Base-by-base conservation (phyloP, 2,113 vertebrate genomes). In the Tupaia chinensis region DNA sequence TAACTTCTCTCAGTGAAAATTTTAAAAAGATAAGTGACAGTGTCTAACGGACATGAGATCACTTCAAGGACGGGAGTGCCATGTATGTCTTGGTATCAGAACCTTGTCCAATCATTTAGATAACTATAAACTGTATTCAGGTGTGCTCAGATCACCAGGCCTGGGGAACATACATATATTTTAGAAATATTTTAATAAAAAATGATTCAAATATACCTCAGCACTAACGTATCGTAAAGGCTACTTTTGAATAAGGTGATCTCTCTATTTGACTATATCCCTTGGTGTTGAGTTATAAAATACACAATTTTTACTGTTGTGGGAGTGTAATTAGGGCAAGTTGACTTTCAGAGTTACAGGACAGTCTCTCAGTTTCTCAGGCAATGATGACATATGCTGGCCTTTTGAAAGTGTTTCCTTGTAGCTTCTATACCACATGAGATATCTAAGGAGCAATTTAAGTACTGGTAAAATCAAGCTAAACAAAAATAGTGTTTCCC, bases 231-330 rank as follows among this genome's bases (percentile, higher is more conserved):
- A 87, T 63, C 14, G 61, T 17, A 89, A 92, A 81, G 7, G 3
- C 2, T 44, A 92, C 3, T 54, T 91, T 19, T 94, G 29, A 17
- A 58, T 79, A 76, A 80, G n/a, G 1, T 58, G 20, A 53, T 70
- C 3, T 68, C 22, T 93, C 20, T 73, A 16, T 82, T 73, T 94
- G 56, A 86, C n/a, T 80, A 22, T 19, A 8, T 84, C 93, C 89
- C 65, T 29, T 97, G 16, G 22, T 66, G 17, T 83, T 76, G 60
- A 80, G 80, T 68, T 7, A 78, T 74, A 87, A 96, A 83, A 44
- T 58, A 65, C 1, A n/a, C 9, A 5, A 20, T 53, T 88, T 96
- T 44, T 85, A 44, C 2, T n/a, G 1, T 61, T 44, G 2, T 16
- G 7, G 16, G 8, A 69, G 20, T 25, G 60, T 34, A 72, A 5